Evolutionary conservation across 2,113 vertebrate genomes (phyloP).

Genomic region (Perccottus glenii): DNA sequence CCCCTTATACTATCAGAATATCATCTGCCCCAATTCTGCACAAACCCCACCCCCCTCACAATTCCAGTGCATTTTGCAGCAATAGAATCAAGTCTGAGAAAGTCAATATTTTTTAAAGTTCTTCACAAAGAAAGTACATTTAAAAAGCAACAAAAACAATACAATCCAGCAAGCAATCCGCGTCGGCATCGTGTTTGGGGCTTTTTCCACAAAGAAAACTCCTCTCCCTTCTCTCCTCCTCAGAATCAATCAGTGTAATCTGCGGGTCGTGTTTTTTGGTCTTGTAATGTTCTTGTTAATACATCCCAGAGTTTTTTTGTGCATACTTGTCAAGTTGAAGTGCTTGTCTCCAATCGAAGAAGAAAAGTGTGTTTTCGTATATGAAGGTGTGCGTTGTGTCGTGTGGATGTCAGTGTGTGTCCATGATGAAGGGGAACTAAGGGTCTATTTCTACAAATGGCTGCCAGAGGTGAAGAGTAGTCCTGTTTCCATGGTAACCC

Average conservation of each 20-base stretch:
- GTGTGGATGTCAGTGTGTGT: constrained; percentile 27
- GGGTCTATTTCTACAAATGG: constrained; percentile 53
- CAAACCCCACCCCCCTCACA: constrained; percentile 35
- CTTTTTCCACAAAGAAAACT: constrained; percentile 33
- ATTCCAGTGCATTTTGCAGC: constrained; percentile 76
- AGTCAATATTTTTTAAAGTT: constrained; percentile 66
- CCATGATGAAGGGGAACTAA: constrained; percentile 25
- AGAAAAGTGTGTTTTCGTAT: neutral
- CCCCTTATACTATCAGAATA: constrained; percentile 23
- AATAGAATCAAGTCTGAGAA: constrained; percentile 68
- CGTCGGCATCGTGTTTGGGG: constrained; percentile 52
- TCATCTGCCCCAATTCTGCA: constrained; percentile 17
- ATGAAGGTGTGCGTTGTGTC: constrained; percentile 6
- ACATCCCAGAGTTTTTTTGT: constrained; percentile 73
- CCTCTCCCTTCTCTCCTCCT: constrained; percentile 48
- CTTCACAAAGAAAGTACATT: constrained; percentile 73
- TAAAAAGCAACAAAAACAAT: constrained; percentile 70
- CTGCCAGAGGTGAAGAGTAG: constrained; percentile 42
- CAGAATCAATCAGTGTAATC: constrained; percentile 21
- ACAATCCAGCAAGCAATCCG: constrained; percentile 70
- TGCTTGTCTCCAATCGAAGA: constrained; percentile 31
- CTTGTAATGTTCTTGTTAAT: constrained; percentile 42
- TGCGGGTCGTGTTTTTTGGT: constrained; percentile 16
- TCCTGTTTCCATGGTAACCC: constrained; percentile 69
- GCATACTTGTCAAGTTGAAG: constrained; percentile 59